A percentile compares a stretch with the other conserved stretches of the same genome.
Evolutionary conservation across 2,797 vertebrate species (phyloP).

Genomic region (Rhinella marina): DNA sequence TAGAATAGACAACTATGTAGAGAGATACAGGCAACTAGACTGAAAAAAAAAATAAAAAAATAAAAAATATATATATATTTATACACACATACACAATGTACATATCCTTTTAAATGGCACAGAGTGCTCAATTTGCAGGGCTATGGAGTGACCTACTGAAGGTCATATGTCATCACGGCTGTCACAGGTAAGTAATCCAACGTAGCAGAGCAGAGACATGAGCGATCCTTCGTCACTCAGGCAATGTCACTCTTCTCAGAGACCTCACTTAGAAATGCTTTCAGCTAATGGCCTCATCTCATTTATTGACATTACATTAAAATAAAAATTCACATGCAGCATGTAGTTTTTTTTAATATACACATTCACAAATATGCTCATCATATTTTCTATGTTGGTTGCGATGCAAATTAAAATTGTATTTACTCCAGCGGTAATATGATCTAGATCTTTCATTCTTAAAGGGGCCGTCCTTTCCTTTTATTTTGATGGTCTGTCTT

Average conservation of each 20-base stretch:
- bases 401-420: not conserved
- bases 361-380: not conserved
- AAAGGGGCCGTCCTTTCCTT: too few species aligned
- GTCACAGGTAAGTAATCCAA: slow-evolving; percentile 33
- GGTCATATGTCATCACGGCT: not conserved
- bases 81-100: not conserved
- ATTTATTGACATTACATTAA: slow-evolving; percentile 39
- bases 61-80: not conserved
- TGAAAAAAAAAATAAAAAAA: not conserved
- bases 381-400: not conserved
- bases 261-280: slow-evolving; percentile 9
- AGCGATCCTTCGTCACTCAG: slow-evolving; percentile 21
- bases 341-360: not conserved
- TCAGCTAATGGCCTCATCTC: slow-evolving; percentile 29
- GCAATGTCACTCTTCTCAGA: slow-evolving; percentile 20
- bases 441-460: not conserved
- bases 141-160: not conserved
- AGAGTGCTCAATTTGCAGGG: not conserved
- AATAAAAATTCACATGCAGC: not conserved
- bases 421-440: not conserved
- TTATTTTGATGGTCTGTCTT: too few species aligned
- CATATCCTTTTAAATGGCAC: not conserved
- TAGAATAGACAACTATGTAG: too few species aligned
- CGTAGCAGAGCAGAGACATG: slow-evolving; percentile 6
- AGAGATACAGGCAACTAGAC: too few species aligned